Percentiles rank a stretch among this genome's conserved stretches.
Evolutionary conservation across 2,797 vertebrate genomes (phyloP).

Genomic region (Bryconaethiops microstoma): DNA sequence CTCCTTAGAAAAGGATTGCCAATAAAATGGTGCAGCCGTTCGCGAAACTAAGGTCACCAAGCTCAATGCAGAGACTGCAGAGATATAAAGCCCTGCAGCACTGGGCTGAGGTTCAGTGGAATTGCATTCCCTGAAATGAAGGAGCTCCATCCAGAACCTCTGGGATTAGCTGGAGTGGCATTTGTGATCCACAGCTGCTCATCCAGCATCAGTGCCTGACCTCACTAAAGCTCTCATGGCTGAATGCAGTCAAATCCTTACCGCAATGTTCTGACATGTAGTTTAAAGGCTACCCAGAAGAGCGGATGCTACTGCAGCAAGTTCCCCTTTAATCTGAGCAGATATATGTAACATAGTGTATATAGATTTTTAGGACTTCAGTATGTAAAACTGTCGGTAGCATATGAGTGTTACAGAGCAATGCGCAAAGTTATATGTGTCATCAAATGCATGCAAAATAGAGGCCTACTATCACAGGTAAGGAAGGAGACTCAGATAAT

Average conservation of each 20-base stretch:
- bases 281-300: neutral
- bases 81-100: neutral
- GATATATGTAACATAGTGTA: too few species aligned
- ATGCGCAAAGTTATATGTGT: neutral
- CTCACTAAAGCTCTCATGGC: neutral
- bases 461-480: neutral
- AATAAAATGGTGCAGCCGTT: neutral
- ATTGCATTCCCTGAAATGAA: neutral
- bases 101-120: neutral
- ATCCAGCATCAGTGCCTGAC: neutral
- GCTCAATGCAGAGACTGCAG: neutral
- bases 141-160: neutral
- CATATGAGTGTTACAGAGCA: neutral
- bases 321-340: too few species aligned
- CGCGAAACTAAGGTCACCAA: neutral
- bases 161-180: neutral
- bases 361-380: too few species aligned
- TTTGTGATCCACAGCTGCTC: neutral
- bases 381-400: neutral
- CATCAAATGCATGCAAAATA: neutral
- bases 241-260: neutral
- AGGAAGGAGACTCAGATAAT: neutral
- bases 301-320: too few species aligned
- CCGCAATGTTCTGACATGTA: neutral
- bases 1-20: neutral